Evolutionary conservation across 2,888 invertebrate species (phyloP), one percentile per base, ranked within the genome.

Genomic region (Hololepta plana): DNA sequence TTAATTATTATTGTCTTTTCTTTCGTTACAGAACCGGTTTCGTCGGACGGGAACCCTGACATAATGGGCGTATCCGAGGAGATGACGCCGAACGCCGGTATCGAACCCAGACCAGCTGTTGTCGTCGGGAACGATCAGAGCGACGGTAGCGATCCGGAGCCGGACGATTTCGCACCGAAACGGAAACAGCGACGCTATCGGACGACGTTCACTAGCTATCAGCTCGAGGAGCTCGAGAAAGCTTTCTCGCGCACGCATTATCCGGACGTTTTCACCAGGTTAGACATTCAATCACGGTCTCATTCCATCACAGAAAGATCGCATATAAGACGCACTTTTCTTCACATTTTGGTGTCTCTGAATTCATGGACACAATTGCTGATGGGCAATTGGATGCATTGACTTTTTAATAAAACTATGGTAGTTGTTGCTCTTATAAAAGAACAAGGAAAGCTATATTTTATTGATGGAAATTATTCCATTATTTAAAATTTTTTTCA

Each of bases 241-340:
- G 91, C 93, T 0, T 95, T 95, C 59, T 81, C 91, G 2, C 76
- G 91, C 49, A 95, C 95, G 8, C 95, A 95, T 55, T 95, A 95
- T 53, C 95, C 95, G 16, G 95, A 95, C 55, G 93, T 95, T 3
- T 95, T 95, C 58, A 93, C 93, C 21, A 80, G 87, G 87, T 85
- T 46, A 58, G 60, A 40, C 25, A 27, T 30, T 27, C 24, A 31
- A 25, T 31, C 28, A 17, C 20, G 15, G 10, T 17, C 24, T 12
- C 15, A 24, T n/a, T n/a, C n/a, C n/a, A n/a, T 17, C 17, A n/a
- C n/a, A n/a, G n/a, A n/a, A n/a, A n/a, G n/a, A n/a, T n/a, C n/a
- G n/a, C n/a, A n/a, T n/a, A n/a, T n/a, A n/a, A n/a, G n/a, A n/a
- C n/a, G n/a, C n/a, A n/a, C n/a, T n/a, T n/a, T n/a, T n/a, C n/a